Conservation (phyloP, 2,113 vertebrate genomes). For the Psephotus haematonotus region DNA sequence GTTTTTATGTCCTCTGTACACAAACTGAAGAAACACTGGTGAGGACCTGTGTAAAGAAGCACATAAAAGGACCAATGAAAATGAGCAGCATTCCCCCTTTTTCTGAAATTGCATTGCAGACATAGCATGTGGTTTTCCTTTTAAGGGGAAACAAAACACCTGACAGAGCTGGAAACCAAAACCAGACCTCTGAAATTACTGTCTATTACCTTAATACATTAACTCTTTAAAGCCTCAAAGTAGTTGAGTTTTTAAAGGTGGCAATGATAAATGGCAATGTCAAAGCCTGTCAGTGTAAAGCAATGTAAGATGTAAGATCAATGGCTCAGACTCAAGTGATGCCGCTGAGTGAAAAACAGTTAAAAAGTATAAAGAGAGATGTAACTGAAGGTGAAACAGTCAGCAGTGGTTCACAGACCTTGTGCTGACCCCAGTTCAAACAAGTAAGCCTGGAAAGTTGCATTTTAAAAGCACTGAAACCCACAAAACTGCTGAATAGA, state of each 20-base stretch:
- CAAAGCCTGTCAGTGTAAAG: background rate
- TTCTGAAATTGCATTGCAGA: background rate
- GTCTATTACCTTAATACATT: background rate
- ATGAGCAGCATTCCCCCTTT: background rate
- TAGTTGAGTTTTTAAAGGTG: background rate
- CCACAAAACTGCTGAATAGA: conserved; percentile 38
- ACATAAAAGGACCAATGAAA: background rate
- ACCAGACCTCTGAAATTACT: background rate
- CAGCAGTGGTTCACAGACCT: background rate
- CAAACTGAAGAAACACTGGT: background rate
- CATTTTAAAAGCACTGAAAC: background rate
- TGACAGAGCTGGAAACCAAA: background rate
- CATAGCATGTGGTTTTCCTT: background rate
- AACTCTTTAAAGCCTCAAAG: background rate
- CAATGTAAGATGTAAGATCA: background rate
- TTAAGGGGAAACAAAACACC: background rate
- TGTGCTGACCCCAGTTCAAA: background rate
- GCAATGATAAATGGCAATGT: background rate
- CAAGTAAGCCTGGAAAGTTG: background rate
- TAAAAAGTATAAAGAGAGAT: background rate
- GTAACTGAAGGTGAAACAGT: background rate
- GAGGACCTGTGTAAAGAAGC: background rate
- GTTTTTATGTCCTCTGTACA: background rate
- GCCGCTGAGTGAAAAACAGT: background rate
- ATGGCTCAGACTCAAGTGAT: background rate